Evolutionary conservation across 1,140 invertebrate species (phyloP).

Genomic region (Lordiphosa mommai): DNA sequence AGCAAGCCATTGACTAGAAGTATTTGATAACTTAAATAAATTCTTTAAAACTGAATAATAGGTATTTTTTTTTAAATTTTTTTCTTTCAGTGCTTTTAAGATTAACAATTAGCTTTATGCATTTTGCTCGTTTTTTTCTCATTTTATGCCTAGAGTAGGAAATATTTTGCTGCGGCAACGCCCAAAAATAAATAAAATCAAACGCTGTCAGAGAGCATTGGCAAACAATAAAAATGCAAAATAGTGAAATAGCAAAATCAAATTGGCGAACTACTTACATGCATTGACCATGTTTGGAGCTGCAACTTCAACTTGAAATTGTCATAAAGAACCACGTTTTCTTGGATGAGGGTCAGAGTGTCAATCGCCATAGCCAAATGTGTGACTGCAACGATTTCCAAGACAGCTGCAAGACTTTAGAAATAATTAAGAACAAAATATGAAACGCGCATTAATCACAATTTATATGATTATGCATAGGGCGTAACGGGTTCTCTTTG

Average conservation of each 20-base stretch:
- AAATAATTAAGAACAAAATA: neutral
- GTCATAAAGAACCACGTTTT: conserved; percentile 37
- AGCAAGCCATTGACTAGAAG: no score
- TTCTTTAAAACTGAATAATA: neutral
- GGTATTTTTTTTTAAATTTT: neutral
- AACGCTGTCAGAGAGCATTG: conserved; percentile 65
- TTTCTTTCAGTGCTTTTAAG: conserved; percentile 34
- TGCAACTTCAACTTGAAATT: conserved; percentile 48
- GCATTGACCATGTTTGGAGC: conserved; percentile 59
- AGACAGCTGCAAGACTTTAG: conserved; percentile 37
- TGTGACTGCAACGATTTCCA: conserved; percentile 22
- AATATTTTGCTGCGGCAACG: conserved; percentile 47
- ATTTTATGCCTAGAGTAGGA: conserved; percentile 39
- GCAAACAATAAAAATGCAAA: conserved; percentile 74
- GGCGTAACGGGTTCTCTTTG: conserved; percentile 23
- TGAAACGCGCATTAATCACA: conserved; percentile 46
- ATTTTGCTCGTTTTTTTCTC: conserved; percentile 15
- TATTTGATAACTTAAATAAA: no score
- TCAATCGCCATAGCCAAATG: conserved; percentile 38
- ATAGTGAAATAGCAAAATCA: conserved; percentile 35
- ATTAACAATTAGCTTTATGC: conserved; percentile 45
- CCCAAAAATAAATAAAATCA: conserved; percentile 75
- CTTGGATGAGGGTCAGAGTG: conserved; percentile 47
- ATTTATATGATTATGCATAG: conserved; percentile 47
- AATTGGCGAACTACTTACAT: conserved; percentile 52